phyloP scores from a whole-genome alignment of 2,888 invertebrate genomes.

The Agrochola litura region DNA sequence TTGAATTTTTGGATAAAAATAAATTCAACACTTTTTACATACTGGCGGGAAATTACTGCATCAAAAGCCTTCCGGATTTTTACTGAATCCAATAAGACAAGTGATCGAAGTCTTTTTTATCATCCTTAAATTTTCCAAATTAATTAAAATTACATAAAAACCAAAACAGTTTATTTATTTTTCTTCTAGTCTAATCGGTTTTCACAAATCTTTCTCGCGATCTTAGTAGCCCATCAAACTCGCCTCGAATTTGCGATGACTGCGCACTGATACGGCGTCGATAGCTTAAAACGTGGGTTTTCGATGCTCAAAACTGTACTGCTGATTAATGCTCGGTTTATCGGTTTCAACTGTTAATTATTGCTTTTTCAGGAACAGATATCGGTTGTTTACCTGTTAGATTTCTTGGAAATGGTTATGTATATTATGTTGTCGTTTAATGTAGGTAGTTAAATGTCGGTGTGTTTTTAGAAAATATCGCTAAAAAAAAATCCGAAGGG shows the following conservation, averaged over 20 bases:
- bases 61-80: too few relatives aligned
- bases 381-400: constrained; percentile 23
- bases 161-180: not conserved
- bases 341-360: constrained; percentile 62
- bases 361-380: constrained; percentile 66
- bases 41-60: not conserved
- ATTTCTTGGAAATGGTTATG: constrained; percentile 13
- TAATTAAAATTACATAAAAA: too few relatives aligned
- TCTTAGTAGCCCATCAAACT: constrained; percentile 49
- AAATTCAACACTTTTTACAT: not conserved
- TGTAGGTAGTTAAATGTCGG: not conserved
- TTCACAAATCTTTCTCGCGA: constrained; percentile 32
- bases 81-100: not conserved
- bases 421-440: not conserved
- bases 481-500: not conserved
- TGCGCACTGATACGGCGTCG: constrained; percentile 76
- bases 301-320: constrained; percentile 86
- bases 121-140: not conserved
- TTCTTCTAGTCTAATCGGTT: not conserved
- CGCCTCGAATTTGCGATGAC: constrained; percentile 78
- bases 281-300: constrained; percentile 81
- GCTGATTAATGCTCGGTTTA: constrained; percentile 85
- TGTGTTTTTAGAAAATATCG: not conserved
- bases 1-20: not conserved
- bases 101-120: not conserved